A percentile compares a stretch with the other conserved stretches of the same genome.
Evolutionary conservation across 2,113 vertebrate genomes (phyloP).

Genomic region (Phoenicopterus ruber): DNA sequence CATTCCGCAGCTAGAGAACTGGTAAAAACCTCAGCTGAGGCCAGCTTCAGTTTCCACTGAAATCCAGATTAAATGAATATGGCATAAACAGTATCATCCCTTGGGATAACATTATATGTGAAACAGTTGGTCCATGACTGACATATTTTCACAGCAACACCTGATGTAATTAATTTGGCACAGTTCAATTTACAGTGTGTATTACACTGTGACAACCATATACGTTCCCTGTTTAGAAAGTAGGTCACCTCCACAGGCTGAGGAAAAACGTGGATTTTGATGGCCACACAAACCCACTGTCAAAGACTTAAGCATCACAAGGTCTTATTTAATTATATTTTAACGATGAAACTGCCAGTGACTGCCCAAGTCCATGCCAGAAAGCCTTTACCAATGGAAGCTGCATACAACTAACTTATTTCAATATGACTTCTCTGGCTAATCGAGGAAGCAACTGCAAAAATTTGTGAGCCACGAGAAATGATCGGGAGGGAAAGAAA

Average conservation of each 20-base stretch:
- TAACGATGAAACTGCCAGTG: background rate
- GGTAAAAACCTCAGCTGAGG: background rate
- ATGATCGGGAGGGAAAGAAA: background rate
- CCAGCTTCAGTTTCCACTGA: background rate
- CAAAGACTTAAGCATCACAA: background rate
- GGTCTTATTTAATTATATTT: background rate
- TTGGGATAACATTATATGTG: background rate
- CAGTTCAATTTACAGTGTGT: background rate
- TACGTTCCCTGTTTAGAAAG: background rate
- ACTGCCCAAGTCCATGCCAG: background rate
- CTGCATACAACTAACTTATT: background rate
- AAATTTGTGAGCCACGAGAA: background rate
- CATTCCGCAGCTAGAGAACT: background rate
- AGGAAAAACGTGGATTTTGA: slow-evolving; percentile 3
- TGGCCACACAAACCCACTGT: background rate
- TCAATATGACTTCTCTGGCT: background rate
- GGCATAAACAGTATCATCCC: background rate
- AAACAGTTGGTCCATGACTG: background rate
- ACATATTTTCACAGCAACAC: slow-evolving; percentile 13
- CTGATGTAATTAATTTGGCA: background rate
- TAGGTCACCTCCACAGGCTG: slow-evolving; percentile 25
- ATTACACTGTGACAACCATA: background rate
- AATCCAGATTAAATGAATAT: background rate
- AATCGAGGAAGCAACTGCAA: background rate
- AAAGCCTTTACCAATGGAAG: background rate